A percentile compares a stretch with the other conserved stretches of the same genome.
Evolutionary conservation across 1,140 invertebrate species (phyloP).

Genomic region (Teleopsis dalmanni): DNA sequence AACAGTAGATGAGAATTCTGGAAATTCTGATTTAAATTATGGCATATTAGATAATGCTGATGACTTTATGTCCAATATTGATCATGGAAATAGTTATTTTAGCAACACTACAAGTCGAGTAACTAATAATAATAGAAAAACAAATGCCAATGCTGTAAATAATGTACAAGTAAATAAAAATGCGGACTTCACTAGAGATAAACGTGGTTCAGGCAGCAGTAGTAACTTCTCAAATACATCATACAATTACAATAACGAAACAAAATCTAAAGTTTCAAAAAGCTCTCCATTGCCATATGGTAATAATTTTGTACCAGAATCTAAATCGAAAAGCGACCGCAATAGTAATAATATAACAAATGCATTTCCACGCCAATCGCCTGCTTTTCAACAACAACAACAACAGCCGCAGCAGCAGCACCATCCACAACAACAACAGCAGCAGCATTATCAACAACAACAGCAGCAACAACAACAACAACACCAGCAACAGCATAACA

Average conservation of each 20-base stretch:
- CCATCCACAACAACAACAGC: slow-evolving; percentile 13
- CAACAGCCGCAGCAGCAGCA: slow-evolving; percentile 10
- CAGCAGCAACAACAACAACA: slow-evolving; percentile 5
- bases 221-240: slow-evolving; percentile 21
- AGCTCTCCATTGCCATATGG: slow-evolving; percentile 12
- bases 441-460: slow-evolving; percentile 8
- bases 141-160: slow-evolving; percentile 6
- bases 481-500: slow-evolving; percentile 8
- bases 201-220: slow-evolving; percentile 30
- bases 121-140: slow-evolving; percentile 7
- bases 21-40: slow-evolving; percentile 30
- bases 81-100: slow-evolving; percentile 16
- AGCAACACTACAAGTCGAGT: slow-evolving; percentile 7
- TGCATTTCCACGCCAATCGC: not conserved
- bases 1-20: slow-evolving; percentile 27
- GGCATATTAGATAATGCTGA: slow-evolving; percentile 39
- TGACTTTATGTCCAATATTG: slow-evolving; percentile 27
- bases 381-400: slow-evolving; percentile 1
- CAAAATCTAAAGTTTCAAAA: too few relatives aligned
- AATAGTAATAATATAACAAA: not conserved
- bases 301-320: slow-evolving; percentile 15
- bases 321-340: too few relatives aligned
- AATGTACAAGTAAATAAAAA: slow-evolving; percentile 6
- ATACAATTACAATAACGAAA: too few relatives aligned
- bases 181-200: slow-evolving; percentile 18